Evolutionary conservation across 2,113 vertebrate genomes (phyloP).

Genomic region (Verasper variegatus): DNA sequence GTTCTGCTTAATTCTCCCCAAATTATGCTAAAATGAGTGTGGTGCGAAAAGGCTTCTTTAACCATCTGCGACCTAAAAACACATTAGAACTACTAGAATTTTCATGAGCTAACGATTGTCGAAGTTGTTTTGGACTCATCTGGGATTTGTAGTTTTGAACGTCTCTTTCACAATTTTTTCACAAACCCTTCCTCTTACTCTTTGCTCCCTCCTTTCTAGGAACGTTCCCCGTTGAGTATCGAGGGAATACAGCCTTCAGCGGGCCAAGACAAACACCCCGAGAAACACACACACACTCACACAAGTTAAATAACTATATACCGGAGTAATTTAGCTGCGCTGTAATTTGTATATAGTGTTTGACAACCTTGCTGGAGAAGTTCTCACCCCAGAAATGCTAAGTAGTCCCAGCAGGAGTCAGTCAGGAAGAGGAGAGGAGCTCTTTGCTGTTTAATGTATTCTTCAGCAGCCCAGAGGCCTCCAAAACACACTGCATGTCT

Average conservation of each 20-base stretch:
- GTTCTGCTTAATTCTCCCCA: conserved; percentile 46
- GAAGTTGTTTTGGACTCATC: conserved; percentile 69
- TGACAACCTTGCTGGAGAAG: conserved; percentile 81
- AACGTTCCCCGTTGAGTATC: conserved; percentile 61
- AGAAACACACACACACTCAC: conserved; percentile 51
- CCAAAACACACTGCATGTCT: conserved; percentile 73
- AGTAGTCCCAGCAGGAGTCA: conserved; percentile 83
- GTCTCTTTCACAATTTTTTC: conserved; percentile 64
- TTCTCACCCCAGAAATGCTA: conserved; percentile 81
- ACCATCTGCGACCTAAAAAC: conserved; percentile 75
- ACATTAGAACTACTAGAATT: conserved; percentile 71
- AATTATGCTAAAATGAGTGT: conserved; percentile 52
- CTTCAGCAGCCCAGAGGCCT: conserved; percentile 78
- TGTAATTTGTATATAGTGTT: conserved; percentile 77
- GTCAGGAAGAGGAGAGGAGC: conserved; percentile 74
- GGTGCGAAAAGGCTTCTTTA: conserved; percentile 40
- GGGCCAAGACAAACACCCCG: conserved; percentile 70
- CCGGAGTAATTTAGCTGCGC: conserved; percentile 68
- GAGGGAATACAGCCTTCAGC: conserved; percentile 69
- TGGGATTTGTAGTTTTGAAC: conserved; percentile 74
- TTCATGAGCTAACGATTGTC: conserved; percentile 72
- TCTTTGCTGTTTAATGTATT: conserved; percentile 83
- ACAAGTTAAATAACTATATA: conserved; percentile 75
- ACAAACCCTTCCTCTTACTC: conserved; percentile 52
- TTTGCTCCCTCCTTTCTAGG: conserved; percentile 45